Evolutionary conservation across 2,888 invertebrate genomes (phyloP), one percentile per base, ranked within the genome.

Genomic region (Muscina levida): DNA sequence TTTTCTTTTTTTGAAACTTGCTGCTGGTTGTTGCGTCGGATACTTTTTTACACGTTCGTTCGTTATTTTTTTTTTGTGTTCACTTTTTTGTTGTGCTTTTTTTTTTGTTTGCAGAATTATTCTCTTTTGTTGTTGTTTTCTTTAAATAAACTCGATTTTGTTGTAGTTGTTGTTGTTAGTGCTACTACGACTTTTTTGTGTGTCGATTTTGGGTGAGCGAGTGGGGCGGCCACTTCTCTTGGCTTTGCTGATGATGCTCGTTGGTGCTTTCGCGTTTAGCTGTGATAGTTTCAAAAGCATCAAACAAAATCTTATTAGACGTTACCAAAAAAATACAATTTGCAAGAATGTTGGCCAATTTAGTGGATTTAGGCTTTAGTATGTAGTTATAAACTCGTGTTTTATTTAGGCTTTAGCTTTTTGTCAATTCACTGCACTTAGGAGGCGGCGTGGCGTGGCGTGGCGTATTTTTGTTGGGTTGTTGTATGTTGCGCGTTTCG

Each of bases 401-500:
- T 39, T 1, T 53, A 5, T 19, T 17, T 42, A 17, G 13, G 48
- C n/a, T n/a, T n/a, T 67, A 66, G 22, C 51, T 67, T 46, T 53
- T 10, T 57, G 66, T 74, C 75, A 72, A 24, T 51, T 77, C 65
- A 72, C 39, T 42, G 39, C 15, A 2, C 13, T 65, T 48, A 82
- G 59, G 79, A 56, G 31, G 51, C 10, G 10, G 56, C 39, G 51
- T 59, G 48, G 53, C 13, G 39, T 37, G 53, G 51, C 44, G 48
- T 51, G 56, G 44, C 66, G 24, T 59, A 17, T 24, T 13, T 11
- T 57, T 48, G 2, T 8, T 46, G 46, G n/a, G 75, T 77, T 71
- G 68, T 62, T 62, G 37, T 70, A 67, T 78, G 86, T 87, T 84
- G 86, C 86, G 88, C 88, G 88, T 86, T 88, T 87, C 86, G 87